Evolutionary conservation across 2,888 invertebrate species (phyloP), one percentile per base, ranked within the genome.

Genomic region (Agrotis segetum): DNA sequence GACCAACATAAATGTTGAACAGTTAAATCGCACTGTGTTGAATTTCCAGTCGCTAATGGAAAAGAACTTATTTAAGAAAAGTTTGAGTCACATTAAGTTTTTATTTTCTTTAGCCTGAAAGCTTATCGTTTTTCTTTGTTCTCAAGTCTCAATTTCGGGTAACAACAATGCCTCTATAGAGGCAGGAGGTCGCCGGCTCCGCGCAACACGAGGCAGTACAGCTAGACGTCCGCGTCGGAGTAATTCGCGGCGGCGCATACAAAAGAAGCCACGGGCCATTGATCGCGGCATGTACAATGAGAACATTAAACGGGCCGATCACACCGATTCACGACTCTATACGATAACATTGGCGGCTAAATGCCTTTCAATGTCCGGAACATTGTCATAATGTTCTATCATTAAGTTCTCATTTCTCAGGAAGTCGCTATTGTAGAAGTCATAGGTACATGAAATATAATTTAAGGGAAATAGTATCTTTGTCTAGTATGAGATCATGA

Each of bases 281-380:
- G 86, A 61, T 65, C 82, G 63, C 76, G 53, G 71, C 59, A 71
- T 78, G 75, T 71, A 85, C 87, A 85, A 82, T 83, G 56, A 52
- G 59, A 59, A 68, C 76, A 73, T 79, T 82, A 82, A 80, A 58
- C 72, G 74, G 69, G 24, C 71, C 78, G 64, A 80, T 85, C 75
- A 79, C 76, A 85, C 76, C 68, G 70, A 70, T 62, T 55, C 59
- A 58, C 71, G 50, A 64, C 58, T 59, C 63, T 58, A 62, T 24
- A 40, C 71, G 67, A 55, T 73, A 52, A 70, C 64, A 69, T 76
- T 53, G 62, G 34, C 61, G 58, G 53, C 58, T 77, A 62, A 55
- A 81, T 61, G 53, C 53, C 16, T 40, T 9, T 14, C 49, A 67
- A 67, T 67, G 50, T 24, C 47, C 82, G 55, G 58, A 62, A 71